Base-by-base conservation (phyloP, 1,140 invertebrate species). In the Solenopsis invicta region DNA sequence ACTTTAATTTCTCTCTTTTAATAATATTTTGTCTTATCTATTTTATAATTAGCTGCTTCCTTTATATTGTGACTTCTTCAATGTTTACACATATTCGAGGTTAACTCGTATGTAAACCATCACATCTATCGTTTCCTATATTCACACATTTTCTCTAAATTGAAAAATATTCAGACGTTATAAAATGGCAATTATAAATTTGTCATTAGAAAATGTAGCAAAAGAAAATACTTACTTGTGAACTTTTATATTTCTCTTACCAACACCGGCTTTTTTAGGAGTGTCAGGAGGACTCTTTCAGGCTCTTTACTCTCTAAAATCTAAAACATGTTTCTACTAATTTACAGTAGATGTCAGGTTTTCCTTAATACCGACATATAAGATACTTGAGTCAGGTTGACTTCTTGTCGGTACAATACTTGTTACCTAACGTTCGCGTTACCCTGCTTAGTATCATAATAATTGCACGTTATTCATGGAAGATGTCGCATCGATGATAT, bases 81-180 rank as follows among this genome's bases (percentile, higher is more conserved):
- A 34, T 71, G 34, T 71, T 81, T 81, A 81, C 64, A 29, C 41
- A 9, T 5, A 1, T 71, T 71, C 2, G 34, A 81, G 77, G 77
- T 81, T 81, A 80, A 37, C 34, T 18, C 10, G 13, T 18, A 62
- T 4, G 4, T 54, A 12, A 54, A 52, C 37, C 4, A 56, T 41
- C 41, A 41, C n/a, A 3, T 71, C 0, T 81, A 56, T 54, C 29
- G 10, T 54, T 0, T 45, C 16, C 16, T 2, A 0, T 81, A 54
- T 66, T n/a, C 4, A 52, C 24, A 52, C 18, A 8, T 66, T 52
- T 78, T 67, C 9, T 41, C 54, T 13, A 41, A 34, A 41, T n/a
- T 21, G 12, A 34, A 78, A 5, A n/a, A 6, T 67, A 45, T 69
- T 67, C 5, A 24, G 16, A 80, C 21, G 4, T 41, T 54, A 71